Evolutionary conservation across 35 echinoderm and acorn worm genomes (phyloP).

Genomic region (Anneissia japonica): DNA sequence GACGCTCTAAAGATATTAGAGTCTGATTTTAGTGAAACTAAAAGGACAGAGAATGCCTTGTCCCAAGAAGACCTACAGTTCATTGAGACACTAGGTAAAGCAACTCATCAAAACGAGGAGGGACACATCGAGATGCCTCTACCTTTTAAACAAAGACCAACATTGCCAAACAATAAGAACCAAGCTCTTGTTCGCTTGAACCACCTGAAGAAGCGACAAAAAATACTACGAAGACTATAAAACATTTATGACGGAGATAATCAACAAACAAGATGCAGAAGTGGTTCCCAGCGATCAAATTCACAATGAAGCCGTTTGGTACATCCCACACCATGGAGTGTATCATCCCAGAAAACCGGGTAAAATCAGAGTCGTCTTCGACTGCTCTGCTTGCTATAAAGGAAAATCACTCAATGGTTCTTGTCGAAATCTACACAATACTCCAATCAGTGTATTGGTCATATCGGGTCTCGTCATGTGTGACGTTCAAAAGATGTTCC

Average conservation of each 20-base stretch:
- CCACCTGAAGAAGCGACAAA: background rate
- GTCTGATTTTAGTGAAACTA: too few relatives aligned
- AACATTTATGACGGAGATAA: background rate
- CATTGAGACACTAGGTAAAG: too few relatives aligned
- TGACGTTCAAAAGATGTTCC: constrained; percentile 36
- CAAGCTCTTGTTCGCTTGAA: background rate
- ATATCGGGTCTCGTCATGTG: constrained; percentile 18
- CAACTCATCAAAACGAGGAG: too few relatives aligned
- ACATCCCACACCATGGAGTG: constrained; percentile 55
- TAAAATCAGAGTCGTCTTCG: constrained; percentile 49
- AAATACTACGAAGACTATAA: background rate
- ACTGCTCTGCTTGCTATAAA: constrained; percentile 33
- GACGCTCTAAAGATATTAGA: too few relatives aligned
- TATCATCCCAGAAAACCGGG: constrained; percentile 51
- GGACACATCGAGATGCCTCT: too few relatives aligned
- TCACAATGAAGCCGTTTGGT: constrained; percentile 26
- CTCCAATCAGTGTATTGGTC: too few relatives aligned
- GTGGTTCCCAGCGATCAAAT: background rate
- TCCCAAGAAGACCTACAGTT: too few relatives aligned
- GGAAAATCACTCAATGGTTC: constrained; percentile 35
- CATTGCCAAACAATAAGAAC: too few relatives aligned
- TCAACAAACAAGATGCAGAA: constrained; percentile 23
- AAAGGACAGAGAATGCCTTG: too few relatives aligned
- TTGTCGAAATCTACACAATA: too few relatives aligned
- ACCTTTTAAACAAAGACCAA: too few relatives aligned